Percentiles rank a stretch among this genome's conserved stretches.
Conservation (phyloP, 2,113 vertebrate genomes). For the Capricornis sumatraensis region DNA sequence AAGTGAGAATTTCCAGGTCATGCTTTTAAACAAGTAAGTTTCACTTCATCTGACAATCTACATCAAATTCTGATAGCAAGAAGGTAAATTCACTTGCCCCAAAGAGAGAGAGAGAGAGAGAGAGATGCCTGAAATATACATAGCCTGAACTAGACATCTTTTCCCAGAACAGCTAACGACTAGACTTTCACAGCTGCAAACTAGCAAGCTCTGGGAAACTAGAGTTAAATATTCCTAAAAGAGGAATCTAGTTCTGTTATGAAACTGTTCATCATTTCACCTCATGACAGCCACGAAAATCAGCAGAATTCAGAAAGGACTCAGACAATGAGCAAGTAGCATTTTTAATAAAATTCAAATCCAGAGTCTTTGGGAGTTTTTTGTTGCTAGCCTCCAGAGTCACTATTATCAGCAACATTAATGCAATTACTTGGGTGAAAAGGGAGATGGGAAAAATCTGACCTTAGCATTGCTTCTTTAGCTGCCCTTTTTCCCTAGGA, state of each 20-base stretch:
- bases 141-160: background rate
- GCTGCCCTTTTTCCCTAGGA: background rate
- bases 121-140: background rate
- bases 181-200: conserved; percentile 48
- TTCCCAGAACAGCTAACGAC: background rate
- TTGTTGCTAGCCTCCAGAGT: background rate
- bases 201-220: conserved; percentile 52
- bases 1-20: conserved; percentile 31
- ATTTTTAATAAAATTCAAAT: conserved; percentile 66
- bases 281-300: conserved; percentile 63
- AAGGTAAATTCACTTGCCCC: conserved; percentile 19
- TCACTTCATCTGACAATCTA: background rate
- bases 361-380: background rate
- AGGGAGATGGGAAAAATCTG: background rate
- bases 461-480: background rate
- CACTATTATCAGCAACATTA: conserved; percentile 1
- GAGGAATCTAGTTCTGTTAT: conserved; percentile 72
- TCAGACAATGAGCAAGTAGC: conserved; percentile 42
- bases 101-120: background rate
- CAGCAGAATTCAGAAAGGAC: conserved; percentile 59
- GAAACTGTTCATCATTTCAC: conserved; percentile 69
- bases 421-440: conserved; percentile 3
- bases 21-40: conserved; percentile 36
- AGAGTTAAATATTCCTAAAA: conserved; percentile 68
- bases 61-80: conserved; percentile 26